phyloP scores from a whole-genome alignment of 2,888 invertebrate genomes.

The Yponomeuta evonymella region DNA sequence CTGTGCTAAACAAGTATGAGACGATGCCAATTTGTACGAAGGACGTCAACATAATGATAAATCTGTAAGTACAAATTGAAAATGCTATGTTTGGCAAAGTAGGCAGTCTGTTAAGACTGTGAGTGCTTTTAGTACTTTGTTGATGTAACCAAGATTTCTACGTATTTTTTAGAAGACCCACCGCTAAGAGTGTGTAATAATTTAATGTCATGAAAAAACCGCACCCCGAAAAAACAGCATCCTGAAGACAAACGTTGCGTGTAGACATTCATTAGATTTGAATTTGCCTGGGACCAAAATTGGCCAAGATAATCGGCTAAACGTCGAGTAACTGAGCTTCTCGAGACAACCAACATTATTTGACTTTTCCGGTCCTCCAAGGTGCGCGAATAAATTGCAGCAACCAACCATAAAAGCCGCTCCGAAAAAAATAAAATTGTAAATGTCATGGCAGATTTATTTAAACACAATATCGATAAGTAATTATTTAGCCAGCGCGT shows the following conservation, averaged over 20 bases:
- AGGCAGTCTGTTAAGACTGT: background rate
- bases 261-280: conserved; percentile 3
- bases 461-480: no score
- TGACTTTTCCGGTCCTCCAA: background rate
- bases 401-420: background rate
- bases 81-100: no score
- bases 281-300: background rate
- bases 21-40: background rate
- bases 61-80: background rate
- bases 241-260: conserved; percentile 7
- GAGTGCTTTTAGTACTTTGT: no score
- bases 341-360: background rate
- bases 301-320: background rate
- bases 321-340: background rate
- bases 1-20: background rate
- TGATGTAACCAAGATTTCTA: no score
- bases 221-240: background rate
- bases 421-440: background rate
- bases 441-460: background rate
- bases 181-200: no score
- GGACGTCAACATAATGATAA: background rate
- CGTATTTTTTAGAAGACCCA: no score
- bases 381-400: background rate
- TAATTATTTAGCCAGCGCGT: no score
- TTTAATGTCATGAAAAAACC: background rate